phyloP scores from a whole-genome alignment of 1,140 invertebrate genomes.

The Panulirus ornatus region DNA sequence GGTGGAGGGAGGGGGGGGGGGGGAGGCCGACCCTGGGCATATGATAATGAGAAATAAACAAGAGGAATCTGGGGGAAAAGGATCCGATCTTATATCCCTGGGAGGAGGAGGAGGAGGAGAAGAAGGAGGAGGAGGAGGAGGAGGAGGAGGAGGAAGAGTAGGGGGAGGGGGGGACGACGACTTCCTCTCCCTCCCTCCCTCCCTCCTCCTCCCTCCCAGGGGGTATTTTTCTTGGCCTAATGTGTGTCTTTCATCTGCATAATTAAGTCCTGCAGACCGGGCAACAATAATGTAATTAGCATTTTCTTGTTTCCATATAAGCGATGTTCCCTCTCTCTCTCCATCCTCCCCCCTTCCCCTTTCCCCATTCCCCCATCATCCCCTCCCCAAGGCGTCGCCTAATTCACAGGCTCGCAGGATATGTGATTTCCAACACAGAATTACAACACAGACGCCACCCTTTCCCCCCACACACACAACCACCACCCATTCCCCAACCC shows the following conservation, averaged over 20 bases:
- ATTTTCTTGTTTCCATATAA: constrained; percentile 51
- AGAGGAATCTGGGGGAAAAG: too few species aligned
- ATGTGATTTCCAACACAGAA: too few species aligned
- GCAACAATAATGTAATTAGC: constrained; percentile 66
- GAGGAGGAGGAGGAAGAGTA: not conserved
- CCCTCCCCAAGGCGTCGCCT: too few species aligned
- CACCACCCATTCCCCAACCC: too few species aligned
- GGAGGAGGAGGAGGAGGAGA: not conserved
- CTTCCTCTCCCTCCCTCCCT: not conserved
- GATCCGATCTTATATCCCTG: too few species aligned
- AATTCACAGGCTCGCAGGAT: too few species aligned
- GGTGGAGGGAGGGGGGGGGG: too few species aligned
- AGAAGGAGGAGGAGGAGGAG: not conserved
- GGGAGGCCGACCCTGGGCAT: too few species aligned
- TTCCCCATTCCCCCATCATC: not conserved
- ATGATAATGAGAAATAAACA: too few species aligned
- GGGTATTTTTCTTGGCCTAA: constrained; percentile 37
- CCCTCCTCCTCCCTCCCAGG: not conserved
- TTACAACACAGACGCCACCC: too few species aligned
- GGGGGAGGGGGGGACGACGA: not conserved
- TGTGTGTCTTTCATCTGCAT: constrained; percentile 68
- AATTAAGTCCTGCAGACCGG: constrained; percentile 64
- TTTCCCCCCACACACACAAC: too few species aligned
- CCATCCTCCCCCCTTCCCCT: not conserved
- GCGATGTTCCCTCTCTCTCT: not conserved